Conservation (phyloP, 2,797 vertebrate species). For the Atherinosoma microstoma region DNA sequence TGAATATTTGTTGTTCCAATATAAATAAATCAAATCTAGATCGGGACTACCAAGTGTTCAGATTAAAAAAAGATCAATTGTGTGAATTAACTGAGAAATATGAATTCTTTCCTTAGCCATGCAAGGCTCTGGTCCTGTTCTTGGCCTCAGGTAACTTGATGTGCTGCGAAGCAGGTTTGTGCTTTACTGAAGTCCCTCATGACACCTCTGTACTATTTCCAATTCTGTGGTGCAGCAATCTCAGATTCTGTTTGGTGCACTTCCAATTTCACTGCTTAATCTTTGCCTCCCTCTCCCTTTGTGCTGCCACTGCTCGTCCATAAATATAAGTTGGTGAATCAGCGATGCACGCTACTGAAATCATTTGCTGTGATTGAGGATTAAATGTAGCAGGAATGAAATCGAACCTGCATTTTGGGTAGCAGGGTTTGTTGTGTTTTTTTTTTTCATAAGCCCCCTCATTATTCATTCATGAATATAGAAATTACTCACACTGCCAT, state of each 20-base stretch:
- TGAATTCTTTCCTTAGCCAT: constrained; percentile 10
- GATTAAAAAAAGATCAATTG: not conserved
- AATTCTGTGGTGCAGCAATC: constrained; percentile 47
- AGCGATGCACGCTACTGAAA: constrained; percentile 71
- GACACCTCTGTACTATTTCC: constrained; percentile 43
- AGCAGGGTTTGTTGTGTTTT: constrained; percentile 9
- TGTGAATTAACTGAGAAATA: constrained; percentile 15
- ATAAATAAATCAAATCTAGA: constrained; percentile 24
- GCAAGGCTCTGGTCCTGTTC: constrained; percentile 12
- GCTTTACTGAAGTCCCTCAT: constrained; percentile 53
- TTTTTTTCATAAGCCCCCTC: constrained; percentile 18
- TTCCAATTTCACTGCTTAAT: constrained; percentile 69
- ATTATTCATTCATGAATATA: constrained; percentile 63
- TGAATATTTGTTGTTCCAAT: not conserved
- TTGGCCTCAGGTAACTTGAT: not conserved
- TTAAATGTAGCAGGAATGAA: constrained; percentile 73
- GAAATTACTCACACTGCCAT: constrained; percentile 44
- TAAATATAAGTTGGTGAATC: constrained; percentile 67
- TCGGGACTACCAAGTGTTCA: constrained; percentile 23
- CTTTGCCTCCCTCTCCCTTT: constrained; percentile 52
- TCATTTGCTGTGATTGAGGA: constrained; percentile 78
- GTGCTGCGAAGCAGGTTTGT: constrained; percentile 39
- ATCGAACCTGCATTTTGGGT: constrained; percentile 67
- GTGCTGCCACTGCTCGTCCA: constrained; percentile 44
- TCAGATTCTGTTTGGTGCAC: constrained; percentile 53